Percentiles rank a stretch among this genome's conserved stretches.
These are phyloP conservation scores for Sisor rabdophorus DNA, from an alignment of 2,113 vertebrate genomes.

Conservation along the genomic window DNA sequence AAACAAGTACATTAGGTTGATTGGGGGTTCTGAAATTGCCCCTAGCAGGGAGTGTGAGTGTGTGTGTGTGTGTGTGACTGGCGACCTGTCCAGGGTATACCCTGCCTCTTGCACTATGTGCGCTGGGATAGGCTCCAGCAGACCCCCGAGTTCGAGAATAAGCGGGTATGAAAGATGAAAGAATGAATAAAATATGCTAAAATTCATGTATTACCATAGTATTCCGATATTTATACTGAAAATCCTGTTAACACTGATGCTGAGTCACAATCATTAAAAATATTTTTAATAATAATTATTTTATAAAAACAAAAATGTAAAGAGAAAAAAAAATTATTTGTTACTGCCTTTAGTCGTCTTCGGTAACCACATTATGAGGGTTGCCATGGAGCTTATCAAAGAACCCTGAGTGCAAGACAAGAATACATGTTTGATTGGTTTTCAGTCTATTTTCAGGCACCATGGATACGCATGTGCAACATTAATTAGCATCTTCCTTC, in stretches of 20 bases:
- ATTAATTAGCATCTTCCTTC: not conserved
- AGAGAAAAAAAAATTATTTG: not conserved
- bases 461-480: not conserved
- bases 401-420: not conserved
- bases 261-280: no score
- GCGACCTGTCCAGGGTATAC: no score
- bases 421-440: slow-evolving; percentile 1
- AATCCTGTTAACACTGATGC: not conserved
- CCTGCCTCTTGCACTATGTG: no score
- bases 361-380: not conserved
- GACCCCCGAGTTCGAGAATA: no score
- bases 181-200: not conserved
- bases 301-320: not conserved
- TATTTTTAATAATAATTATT: not conserved
- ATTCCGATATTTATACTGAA: not conserved
- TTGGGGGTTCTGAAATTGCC: no score
- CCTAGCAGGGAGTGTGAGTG: no score
- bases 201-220: not conserved
- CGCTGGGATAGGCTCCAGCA: no score
- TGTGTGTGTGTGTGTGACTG: no score
- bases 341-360: not conserved
- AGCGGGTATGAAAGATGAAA: no score
- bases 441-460: not conserved
- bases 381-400: not conserved
- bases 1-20: no score